A percentile compares a stretch with the other conserved stretches of the same genome.
These are phyloP conservation scores for Miltochrista miniata DNA, from an alignment of 2,888 invertebrate species.

Conservation along the genomic window DNA sequence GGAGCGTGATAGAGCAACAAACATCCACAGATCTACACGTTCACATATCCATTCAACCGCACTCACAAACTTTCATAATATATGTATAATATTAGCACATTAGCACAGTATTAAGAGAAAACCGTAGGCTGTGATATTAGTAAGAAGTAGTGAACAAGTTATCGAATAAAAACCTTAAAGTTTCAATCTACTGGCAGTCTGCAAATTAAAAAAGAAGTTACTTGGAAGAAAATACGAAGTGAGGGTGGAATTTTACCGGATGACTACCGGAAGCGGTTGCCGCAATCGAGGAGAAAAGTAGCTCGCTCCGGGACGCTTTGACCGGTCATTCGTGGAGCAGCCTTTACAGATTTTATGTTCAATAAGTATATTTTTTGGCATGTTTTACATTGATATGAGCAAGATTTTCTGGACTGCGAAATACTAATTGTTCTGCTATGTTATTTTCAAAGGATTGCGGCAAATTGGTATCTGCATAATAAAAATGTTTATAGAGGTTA, in stretches of 20 bases:
- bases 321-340: conserved; percentile 56
- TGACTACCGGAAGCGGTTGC: conserved; percentile 59
- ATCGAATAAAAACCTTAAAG: conserved; percentile 19
- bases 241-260: conserved; percentile 55
- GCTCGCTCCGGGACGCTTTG: conserved; percentile 60
- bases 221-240: conserved; percentile 48
- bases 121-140: no score
- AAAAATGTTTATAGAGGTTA: no score
- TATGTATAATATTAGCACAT: no score
- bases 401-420: neutral
- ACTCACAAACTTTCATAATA: no score
- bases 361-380: conserved; percentile 35
- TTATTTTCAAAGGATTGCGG: no score
- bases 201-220: conserved; percentile 46
- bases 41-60: no score
- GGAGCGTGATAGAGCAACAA: no score
- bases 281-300: conserved; percentile 72
- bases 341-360: conserved; percentile 42
- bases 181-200: conserved; percentile 34
- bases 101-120: no score
- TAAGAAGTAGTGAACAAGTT: conserved; percentile 5
- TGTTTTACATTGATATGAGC: conserved; percentile 24
- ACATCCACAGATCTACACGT: no score
- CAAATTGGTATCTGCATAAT: no score
- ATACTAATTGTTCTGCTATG: no score